phyloP scores from a whole-genome alignment of 2,797 vertebrate species.

The Melanotaenia nigrans region DNA sequence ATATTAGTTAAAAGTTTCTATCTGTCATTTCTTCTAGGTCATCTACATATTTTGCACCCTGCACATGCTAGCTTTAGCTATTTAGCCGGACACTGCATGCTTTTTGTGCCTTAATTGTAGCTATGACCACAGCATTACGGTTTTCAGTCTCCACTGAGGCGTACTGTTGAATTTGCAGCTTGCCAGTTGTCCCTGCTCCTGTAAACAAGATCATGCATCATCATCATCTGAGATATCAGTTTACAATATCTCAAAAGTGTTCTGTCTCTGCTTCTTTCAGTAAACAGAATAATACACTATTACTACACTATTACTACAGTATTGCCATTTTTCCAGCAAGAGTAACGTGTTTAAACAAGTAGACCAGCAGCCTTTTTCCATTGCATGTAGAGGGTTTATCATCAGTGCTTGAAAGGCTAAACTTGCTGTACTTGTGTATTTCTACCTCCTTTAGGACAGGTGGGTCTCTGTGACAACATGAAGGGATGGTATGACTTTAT shows the following conservation, averaged over 20 bases:
- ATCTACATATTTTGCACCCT: not conserved
- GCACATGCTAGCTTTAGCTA: not conserved
- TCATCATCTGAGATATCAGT: conserved; percentile 5
- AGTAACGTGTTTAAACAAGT: too few species aligned
- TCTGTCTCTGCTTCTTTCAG: not conserved
- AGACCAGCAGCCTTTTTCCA: too few species aligned
- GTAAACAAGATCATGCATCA: not conserved
- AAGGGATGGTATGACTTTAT: not conserved
- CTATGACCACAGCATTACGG: not conserved
- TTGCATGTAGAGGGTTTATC: not conserved
- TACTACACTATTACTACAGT: not conserved
- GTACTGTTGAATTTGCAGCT: not conserved
- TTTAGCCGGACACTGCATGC: not conserved
- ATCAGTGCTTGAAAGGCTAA: not conserved
- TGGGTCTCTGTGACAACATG: not conserved
- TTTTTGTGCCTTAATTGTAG: not conserved
- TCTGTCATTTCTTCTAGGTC: not conserved
- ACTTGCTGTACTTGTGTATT: not conserved
- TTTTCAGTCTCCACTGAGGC: not conserved
- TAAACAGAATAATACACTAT: too few species aligned
- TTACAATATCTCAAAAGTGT: conserved; percentile 1
- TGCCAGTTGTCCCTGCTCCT: not conserved
- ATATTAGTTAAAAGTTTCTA: not conserved
- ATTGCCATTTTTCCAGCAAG: too few species aligned
- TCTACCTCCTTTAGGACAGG: not conserved